These are phyloP conservation scores for Drosophila fuyamai DNA, from an alignment of 1,140 invertebrate genomes.

Conservation along the genomic window DNA sequence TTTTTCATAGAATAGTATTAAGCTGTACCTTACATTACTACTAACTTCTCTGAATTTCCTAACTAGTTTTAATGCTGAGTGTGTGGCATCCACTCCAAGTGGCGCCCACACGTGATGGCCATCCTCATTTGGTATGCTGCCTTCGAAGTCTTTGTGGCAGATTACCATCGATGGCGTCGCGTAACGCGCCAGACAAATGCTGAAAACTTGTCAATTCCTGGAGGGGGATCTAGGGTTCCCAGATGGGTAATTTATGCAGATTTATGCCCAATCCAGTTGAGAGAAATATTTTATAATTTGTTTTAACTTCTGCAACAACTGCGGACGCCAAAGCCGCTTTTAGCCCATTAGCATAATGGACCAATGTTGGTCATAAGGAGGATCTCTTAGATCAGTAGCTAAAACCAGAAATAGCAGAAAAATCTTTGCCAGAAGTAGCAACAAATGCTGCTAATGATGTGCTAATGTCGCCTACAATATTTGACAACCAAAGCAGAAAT, in stretches of 20 bases:
- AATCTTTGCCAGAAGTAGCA: conserved; percentile 25
- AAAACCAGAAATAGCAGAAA: conserved; percentile 34
- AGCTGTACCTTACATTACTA: no score
- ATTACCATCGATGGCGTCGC: conserved; percentile 71
- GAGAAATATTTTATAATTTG: conserved; percentile 68
- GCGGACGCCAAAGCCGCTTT: conserved; percentile 46
- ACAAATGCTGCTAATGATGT: conserved; percentile 71
- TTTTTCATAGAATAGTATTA: no score
- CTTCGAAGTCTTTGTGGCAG: conserved; percentile 32
- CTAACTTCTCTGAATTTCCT: background rate
- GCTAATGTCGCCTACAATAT: conserved; percentile 60
- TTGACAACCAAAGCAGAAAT: conserved; percentile 61
- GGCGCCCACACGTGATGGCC: conserved; percentile 63
- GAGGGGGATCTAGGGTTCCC: conserved; percentile 38
- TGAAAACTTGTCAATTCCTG: conserved; percentile 70
- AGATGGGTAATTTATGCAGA: conserved; percentile 67
- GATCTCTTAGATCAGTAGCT: conserved; percentile 35
- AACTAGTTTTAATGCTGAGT: background rate
- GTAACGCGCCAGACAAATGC: conserved; percentile 67
- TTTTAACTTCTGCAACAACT: conserved; percentile 52
- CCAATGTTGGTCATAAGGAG: conserved; percentile 38
- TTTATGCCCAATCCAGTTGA: conserved; percentile 58
- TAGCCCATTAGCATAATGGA: conserved; percentile 70
- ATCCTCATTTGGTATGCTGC: conserved; percentile 70
- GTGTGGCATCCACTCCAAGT: conserved; percentile 41